phyloP scores from a whole-genome alignment of 2,888 invertebrate genomes.

The Drosophila macrothrix region DNA sequence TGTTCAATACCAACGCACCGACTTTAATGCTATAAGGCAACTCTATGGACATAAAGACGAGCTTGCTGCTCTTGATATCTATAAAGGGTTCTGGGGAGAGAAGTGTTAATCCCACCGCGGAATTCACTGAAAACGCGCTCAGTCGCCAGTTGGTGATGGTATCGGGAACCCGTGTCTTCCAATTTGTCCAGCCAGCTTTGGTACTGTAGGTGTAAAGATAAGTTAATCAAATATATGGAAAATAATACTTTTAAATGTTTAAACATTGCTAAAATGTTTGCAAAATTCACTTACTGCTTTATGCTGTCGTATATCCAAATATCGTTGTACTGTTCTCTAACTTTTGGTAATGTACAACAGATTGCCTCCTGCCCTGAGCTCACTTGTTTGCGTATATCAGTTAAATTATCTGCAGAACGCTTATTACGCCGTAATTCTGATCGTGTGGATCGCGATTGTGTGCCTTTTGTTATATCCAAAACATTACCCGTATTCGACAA shows the following conservation, averaged over 20 bases:
- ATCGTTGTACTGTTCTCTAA: neutral
- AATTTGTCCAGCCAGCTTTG: neutral
- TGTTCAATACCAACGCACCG: constrained; percentile 20
- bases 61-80: constrained; percentile 12
- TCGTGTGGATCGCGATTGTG: neutral
- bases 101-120: constrained; percentile 26
- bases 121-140: constrained; percentile 38
- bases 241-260: fast-evolving
- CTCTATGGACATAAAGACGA: neutral
- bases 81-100: neutral
- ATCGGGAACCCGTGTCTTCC: constrained; percentile 19
- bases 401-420: neutral
- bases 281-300: constrained; percentile 13
- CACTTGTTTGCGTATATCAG: neutral
- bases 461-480: neutral
- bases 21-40: constrained; percentile 28
- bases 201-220: constrained; percentile 10
- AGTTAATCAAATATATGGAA: neutral
- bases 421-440: neutral
- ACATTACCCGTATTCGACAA: constrained; percentile 18
- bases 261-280: neutral
- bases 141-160: constrained; percentile 33
- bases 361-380: neutral
- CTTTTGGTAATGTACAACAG: neutral
- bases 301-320: constrained; percentile 46